Base-by-base conservation (phyloP, 1,140 invertebrate species). In the Caenorhabditis remanei region DNA sequence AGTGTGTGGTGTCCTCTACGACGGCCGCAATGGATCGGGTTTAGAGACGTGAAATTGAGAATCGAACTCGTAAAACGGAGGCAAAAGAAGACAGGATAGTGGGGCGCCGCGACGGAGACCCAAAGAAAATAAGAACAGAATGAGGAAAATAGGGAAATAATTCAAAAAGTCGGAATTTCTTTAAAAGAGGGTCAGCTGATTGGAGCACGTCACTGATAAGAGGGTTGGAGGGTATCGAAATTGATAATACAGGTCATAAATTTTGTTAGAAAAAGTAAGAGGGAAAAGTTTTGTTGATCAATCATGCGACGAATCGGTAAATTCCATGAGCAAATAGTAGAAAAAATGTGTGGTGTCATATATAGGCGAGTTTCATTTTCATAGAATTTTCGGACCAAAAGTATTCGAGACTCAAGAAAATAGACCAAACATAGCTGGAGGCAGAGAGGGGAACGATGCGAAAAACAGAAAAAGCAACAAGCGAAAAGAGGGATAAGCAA, bases 11-110 rank as follows among this genome's bases (percentile, higher is more conserved):
- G 71, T 79, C 71, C 2, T 50, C 71, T 50, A 24, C 71, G 71
- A 21, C 8, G 41, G 11, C 14, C 13, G 46, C 46, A 50, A 50
- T 19, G 71, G 46, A 79, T 79, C 46, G 71, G 71, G 46, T 79
- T 79, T 24, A 79, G 67, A 75, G 71, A 79, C 71, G 71, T 79
- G 71, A 79, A 79, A 79, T 79, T 79, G 71, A 79, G 71, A 50
- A 79, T 53, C 71, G 71, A 79, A 79, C 71, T 79, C 71, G 71
- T 79, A 79, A 79, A 50, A 79, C 71, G 71, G 71, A 79, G 46
- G 71, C n/a, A 79, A 79, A 50, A 32, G 67, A 13, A 41, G 46
- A 48, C 65, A 71, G 65, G n/a, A 79, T 50, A 79, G 71, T 43
- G 46, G 2, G 71, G 71, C 43, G 71, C 71, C n/a, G 21, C 43